Evolutionary conservation across 35 echinoderm and acorn worm species (phyloP).

Genomic region (Ophioderma brevispina): DNA sequence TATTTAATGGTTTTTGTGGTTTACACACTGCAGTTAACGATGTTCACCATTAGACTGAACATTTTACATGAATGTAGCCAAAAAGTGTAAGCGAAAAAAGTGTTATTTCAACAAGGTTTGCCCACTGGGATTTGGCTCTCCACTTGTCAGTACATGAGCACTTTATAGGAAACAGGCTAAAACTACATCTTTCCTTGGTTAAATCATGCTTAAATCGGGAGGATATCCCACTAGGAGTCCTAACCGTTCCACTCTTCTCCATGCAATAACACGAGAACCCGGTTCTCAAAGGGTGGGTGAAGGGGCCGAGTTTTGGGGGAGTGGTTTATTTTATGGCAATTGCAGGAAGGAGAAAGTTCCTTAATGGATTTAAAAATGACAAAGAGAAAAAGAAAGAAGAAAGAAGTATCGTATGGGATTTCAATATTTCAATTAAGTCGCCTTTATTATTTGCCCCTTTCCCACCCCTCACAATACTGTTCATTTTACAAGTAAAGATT

Average conservation of each 20-base stretch:
- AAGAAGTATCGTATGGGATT: neutral
- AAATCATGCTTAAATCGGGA: neutral
- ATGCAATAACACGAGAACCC: neutral
- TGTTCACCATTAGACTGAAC: neutral
- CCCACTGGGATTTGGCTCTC: neutral
- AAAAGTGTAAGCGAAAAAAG: neutral
- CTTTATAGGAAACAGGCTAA: slow-evolving; percentile 4
- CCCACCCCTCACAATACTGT: neutral
- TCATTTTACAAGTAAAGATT: neutral
- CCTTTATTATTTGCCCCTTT: neutral
- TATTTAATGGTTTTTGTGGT: neutral
- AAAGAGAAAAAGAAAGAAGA: neutral
- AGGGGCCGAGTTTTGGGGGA: neutral
- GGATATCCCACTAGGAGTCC: neutral
- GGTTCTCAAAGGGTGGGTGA: neutral
- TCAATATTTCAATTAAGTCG: neutral
- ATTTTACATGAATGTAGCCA: slow-evolving; percentile 2
- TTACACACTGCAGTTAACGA: neutral
- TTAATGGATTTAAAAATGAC: neutral
- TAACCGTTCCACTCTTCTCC: neutral
- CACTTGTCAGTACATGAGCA: slow-evolving; percentile 13
- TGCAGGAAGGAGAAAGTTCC: neutral
- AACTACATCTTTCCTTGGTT: neutral
- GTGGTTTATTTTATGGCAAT: neutral
- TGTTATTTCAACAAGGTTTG: slow-evolving; percentile 4